Percentiles rank a stretch among this genome's conserved stretches.
Conservation (phyloP, 2,113 vertebrate genomes). For the Microcebus murinus region DNA sequence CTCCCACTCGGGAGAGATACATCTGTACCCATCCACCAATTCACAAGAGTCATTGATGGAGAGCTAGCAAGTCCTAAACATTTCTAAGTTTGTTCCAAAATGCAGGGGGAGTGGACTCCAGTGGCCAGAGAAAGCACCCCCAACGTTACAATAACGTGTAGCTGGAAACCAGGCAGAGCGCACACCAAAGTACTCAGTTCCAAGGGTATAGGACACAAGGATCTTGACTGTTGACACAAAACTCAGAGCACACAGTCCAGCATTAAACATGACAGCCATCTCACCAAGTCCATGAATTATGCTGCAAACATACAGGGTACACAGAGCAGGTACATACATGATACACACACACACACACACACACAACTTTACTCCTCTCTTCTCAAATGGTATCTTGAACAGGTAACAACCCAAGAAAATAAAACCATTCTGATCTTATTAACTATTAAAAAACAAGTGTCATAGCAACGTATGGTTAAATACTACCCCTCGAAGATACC, state of each 20-base stretch:
- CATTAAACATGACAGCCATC: background rate
- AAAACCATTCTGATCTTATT: background rate
- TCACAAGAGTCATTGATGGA: background rate
- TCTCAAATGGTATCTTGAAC: background rate
- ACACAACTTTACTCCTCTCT: background rate
- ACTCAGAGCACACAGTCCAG: background rate
- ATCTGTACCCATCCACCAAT: background rate
- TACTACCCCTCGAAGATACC: background rate
- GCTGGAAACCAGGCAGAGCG: background rate
- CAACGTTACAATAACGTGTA: background rate
- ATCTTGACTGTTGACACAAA: background rate
- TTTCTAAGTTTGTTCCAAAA: background rate
- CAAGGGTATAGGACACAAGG: background rate
- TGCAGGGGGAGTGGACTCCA: background rate
- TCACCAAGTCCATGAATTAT: background rate
- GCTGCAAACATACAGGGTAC: background rate
- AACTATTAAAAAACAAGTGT: background rate
- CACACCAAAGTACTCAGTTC: background rate
- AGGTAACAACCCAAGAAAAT: background rate
- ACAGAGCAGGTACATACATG: rapidly evolving
- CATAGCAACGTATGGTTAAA: background rate
- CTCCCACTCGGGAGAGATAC: no score
- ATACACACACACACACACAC: no score
- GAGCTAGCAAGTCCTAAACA: background rate
- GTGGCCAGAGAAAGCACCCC: background rate